Evolutionary conservation across 35 echinoderm and acorn worm genomes (phyloP).

Genomic region (Lytechinus variegatus): DNA sequence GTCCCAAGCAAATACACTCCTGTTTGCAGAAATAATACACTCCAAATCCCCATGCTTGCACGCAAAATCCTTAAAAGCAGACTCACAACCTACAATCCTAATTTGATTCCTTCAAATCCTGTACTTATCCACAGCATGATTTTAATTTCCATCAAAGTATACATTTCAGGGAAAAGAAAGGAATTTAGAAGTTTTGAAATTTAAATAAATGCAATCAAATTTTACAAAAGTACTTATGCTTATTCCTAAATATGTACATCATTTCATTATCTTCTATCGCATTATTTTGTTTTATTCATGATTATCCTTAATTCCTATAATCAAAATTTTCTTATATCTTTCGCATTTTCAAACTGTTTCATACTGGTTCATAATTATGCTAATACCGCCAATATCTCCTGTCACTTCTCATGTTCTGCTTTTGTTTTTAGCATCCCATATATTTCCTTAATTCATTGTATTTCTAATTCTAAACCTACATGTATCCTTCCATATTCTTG

Average conservation of each 20-base stretch:
- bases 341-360: too few species aligned
- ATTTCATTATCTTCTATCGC: neutral
- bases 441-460: too few species aligned
- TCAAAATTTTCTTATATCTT: too few species aligned
- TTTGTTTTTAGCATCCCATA: too few species aligned
- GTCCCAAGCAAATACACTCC: neutral
- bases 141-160: neutral
- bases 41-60: neutral
- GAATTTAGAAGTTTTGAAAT: neutral
- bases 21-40: slow-evolving; percentile 14
- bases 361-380: too few species aligned
- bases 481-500: too few species aligned
- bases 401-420: too few species aligned
- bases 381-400: too few species aligned
- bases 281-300: neutral
- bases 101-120: neutral
- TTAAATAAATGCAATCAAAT: neutral
- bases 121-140: neutral
- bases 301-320: too few species aligned
- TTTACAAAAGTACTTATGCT: neutral
- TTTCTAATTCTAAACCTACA: too few species aligned
- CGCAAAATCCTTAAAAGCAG: neutral
- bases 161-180: neutral
- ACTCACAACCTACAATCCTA: neutral
- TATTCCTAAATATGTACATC: neutral